These are phyloP conservation scores for Corythaixoides concolor DNA, from an alignment of 2,113 vertebrate species.

Conservation along the genomic window DNA sequence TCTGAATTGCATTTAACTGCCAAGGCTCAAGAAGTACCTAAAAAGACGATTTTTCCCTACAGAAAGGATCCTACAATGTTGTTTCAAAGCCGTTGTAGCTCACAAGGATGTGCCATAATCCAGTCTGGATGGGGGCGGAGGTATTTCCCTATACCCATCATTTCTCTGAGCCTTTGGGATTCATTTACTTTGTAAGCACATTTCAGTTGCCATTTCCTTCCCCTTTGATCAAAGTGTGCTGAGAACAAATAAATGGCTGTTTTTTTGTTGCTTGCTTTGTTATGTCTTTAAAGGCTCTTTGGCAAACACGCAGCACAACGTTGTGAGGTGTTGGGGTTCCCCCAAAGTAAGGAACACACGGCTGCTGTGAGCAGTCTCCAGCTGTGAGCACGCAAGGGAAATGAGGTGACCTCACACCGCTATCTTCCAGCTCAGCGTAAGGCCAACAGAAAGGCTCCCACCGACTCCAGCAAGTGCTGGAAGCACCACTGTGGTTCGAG, in stretches of 20 bases:
- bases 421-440: not conserved
- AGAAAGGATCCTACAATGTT: not conserved
- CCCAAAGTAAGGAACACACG: fast-evolving
- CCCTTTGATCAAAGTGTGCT: not conserved
- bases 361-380: not conserved
- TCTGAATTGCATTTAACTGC: not conserved
- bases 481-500: not conserved
- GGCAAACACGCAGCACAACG: not conserved
- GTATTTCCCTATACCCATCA: not conserved
- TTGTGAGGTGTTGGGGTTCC: not conserved
- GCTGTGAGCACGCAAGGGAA: not conserved
- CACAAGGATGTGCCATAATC: not conserved
- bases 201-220: not conserved
- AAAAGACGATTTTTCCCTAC: not conserved
- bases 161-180: not conserved
- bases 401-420: not conserved
- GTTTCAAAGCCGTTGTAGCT: not conserved
- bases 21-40: not conserved
- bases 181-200: not conserved
- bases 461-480: not conserved
- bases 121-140: not conserved
- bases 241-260: not conserved
- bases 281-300: not conserved
- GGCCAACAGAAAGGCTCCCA: not conserved
- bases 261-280: not conserved